These are phyloP conservation scores for Apotomis capreana DNA, from an alignment of 2,888 invertebrate genomes.

Conservation along the genomic window DNA sequence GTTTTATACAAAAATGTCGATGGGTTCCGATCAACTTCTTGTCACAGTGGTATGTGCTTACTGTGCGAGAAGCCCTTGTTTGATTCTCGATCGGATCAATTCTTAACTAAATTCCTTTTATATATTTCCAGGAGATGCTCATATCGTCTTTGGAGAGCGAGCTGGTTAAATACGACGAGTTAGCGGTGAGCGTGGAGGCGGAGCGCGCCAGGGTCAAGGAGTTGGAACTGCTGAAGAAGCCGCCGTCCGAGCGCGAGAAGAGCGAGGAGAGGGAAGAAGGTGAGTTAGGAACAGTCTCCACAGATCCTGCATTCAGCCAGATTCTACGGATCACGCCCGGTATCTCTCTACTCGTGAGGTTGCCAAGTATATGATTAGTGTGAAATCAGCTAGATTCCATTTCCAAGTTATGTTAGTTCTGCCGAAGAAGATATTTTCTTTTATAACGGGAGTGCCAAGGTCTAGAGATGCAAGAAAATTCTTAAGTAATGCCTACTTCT, in stretches of 20 bases:
- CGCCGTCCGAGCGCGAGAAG: slow-evolving; percentile 47
- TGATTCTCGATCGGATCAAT: no score
- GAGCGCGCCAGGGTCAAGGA: slow-evolving; percentile 78
- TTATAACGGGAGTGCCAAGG: no score
- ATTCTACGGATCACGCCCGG: background rate
- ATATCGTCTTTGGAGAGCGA: slow-evolving; percentile 89
- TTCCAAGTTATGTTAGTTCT: no score
- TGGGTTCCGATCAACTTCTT: background rate
- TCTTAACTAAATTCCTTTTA: no score
- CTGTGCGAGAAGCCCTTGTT: background rate
- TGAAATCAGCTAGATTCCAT: no score
- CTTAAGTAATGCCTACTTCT: no score
- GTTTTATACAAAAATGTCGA: background rate
- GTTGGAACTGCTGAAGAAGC: slow-evolving; percentile 52
- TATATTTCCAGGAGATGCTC: slow-evolving; percentile 80
- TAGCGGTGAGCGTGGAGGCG: slow-evolving; percentile 86
- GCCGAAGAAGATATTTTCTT: no score
- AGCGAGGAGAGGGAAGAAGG: slow-evolving; percentile 48
- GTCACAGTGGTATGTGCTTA: background rate
- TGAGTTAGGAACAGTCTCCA: slow-evolving; percentile 2
- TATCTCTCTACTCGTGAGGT: no score
- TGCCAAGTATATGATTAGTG: no score
- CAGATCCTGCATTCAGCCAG: background rate
- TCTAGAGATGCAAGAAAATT: no score
- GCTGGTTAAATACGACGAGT: slow-evolving; percentile 89